phyloP scores from a whole-genome alignment of 2,888 invertebrate genomes.

The Fragum whitleyi region DNA sequence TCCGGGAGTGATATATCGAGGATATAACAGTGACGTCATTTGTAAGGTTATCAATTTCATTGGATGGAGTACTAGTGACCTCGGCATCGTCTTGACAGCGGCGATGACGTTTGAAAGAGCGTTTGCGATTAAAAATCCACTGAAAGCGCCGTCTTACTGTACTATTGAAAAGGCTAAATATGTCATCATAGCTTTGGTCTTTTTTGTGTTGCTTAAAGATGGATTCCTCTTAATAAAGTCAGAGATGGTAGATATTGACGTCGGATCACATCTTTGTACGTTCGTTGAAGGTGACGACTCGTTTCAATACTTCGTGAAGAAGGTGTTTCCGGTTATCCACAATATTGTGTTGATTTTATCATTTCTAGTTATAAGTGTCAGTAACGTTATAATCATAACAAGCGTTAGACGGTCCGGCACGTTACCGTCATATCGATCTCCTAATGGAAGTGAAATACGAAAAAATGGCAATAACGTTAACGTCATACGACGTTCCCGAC shows the following conservation, averaged over 20 bases:
- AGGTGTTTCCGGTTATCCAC: constrained; percentile 72
- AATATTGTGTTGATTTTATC: constrained; percentile 68
- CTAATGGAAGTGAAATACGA: neutral
- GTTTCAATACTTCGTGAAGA: constrained; percentile 37
- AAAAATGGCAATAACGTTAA: constrained; percentile 5
- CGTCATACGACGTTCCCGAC: constrained; percentile 11
- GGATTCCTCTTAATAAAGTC: constrained; percentile 63
- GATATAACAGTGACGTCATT: constrained; percentile 65
- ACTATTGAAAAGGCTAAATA: constrained; percentile 70
- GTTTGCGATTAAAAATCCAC: constrained; percentile 73
- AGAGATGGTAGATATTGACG: constrained; percentile 56
- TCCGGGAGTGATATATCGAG: constrained; percentile 64
- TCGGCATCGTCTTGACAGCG: constrained; percentile 73
- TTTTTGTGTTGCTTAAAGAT: constrained; percentile 70
- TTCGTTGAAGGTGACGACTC: constrained; percentile 52
- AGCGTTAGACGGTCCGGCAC: constrained; percentile 46
- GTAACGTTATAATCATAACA: constrained; percentile 73
- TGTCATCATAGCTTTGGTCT: constrained; percentile 55
- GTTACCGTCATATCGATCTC: neutral
- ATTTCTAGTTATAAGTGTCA: constrained; percentile 69
- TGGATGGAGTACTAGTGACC: constrained; percentile 75
- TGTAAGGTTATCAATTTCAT: constrained; percentile 74
- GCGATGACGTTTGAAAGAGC: constrained; percentile 78
- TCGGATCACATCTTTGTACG: constrained; percentile 69
- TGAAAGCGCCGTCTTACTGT: constrained; percentile 70